These are phyloP conservation scores for Bos taurus DNA, from an alignment of 2,113 vertebrate species.

Conservation along the genomic window DNA sequence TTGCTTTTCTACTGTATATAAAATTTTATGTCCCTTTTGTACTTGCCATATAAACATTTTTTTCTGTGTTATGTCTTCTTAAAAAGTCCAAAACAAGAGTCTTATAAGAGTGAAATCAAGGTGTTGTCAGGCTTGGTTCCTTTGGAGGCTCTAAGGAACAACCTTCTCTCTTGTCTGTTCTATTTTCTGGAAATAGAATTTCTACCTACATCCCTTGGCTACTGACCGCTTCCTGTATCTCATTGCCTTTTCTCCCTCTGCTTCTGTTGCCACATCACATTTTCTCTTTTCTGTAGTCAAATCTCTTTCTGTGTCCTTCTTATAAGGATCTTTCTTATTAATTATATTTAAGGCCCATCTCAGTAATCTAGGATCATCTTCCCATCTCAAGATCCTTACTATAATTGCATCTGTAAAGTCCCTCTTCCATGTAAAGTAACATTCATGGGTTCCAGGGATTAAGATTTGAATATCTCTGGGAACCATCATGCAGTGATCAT, in stretches of 20 bases:
- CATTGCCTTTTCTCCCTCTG: not conserved
- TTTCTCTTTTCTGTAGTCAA: not conserved
- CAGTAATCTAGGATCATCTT: not conserved
- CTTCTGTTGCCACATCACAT: not conserved
- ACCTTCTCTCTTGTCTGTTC: not conserved
- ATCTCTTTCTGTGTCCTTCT: not conserved
- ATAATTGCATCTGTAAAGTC: not conserved
- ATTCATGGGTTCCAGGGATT: not conserved
- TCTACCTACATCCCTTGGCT: not conserved
- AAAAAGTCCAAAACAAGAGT: not conserved
- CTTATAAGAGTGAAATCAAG: not conserved
- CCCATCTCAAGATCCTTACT: not conserved
- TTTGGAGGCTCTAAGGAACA: not conserved
- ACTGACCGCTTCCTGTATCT: not conserved
- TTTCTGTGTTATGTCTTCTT: constrained; percentile 62
- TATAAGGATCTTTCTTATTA: not conserved
- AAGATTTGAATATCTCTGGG: not conserved
- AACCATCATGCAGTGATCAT: not conserved
- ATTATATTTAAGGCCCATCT: not conserved
- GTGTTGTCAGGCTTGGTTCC: not conserved
- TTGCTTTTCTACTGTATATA: constrained; percentile 67
- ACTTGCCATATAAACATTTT: constrained; percentile 70
- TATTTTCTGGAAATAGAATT: not conserved
- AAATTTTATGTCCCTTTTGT: constrained; percentile 70
- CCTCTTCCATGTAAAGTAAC: not conserved